Percentiles rank a stretch among this genome's conserved stretches.
phyloP scores from a whole-genome alignment of 2,797 vertebrate genomes.

The Orientallactaga sibirica region DNA sequence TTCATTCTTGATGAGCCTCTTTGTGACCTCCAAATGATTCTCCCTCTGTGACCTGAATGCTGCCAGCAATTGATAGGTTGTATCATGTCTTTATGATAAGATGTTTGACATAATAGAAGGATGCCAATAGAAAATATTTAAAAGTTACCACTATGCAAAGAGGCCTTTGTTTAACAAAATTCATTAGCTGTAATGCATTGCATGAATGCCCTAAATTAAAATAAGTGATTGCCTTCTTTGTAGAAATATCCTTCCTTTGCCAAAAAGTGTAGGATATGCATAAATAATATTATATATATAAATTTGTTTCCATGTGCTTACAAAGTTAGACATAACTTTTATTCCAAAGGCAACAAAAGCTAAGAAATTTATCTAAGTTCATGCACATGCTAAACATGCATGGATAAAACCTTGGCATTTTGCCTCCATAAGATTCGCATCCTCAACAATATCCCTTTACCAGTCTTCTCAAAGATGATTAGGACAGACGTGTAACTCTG shows the following conservation, averaged over 20 bases:
- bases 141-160: background rate
- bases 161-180: background rate
- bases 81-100: background rate
- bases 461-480: background rate
- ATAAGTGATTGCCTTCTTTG: slow-evolving; percentile 22
- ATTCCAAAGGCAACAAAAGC: background rate
- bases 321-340: background rate
- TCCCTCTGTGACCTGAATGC: background rate
- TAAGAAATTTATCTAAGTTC: background rate
- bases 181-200: background rate
- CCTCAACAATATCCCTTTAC: background rate
- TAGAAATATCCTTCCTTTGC: background rate
- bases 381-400: background rate
- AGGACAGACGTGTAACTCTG: background rate
- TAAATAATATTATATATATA: background rate
- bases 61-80: background rate
- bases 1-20: background rate
- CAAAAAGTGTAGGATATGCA: background rate
- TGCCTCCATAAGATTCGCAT: background rate
- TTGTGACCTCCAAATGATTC: background rate
- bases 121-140: background rate
- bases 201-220: slow-evolving; percentile 14
- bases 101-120: background rate
- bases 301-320: background rate
- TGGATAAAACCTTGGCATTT: background rate